These are phyloP conservation scores for Drosophila quinaria DNA, from an alignment of 2,888 invertebrate species.

Conservation along the genomic window DNA sequence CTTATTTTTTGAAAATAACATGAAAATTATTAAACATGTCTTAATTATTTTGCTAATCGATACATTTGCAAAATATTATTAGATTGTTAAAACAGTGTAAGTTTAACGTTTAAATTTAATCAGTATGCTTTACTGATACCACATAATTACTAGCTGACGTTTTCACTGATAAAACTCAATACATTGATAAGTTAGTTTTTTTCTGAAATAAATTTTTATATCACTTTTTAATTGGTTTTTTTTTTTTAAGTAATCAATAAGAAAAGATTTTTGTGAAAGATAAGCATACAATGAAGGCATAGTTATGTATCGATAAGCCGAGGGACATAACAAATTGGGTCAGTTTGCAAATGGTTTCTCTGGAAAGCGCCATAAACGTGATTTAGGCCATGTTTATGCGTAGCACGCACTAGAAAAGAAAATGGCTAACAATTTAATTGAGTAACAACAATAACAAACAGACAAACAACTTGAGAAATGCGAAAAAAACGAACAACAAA, in stretches of 20 bases:
- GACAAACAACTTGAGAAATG: conserved; percentile 12
- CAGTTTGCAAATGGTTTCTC: conserved; percentile 12
- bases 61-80: neutral
- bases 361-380: conserved; percentile 24
- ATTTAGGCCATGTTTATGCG: conserved; percentile 43
- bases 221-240: neutral
- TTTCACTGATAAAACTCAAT: neutral
- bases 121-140: no score
- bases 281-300: neutral
- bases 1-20: no score
- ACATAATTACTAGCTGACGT: no score
- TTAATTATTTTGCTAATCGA: neutral
- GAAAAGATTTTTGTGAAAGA: neutral
- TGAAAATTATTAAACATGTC: neutral
- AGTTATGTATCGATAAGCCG: neutral
- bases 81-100: neutral
- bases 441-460: conserved; percentile 19
- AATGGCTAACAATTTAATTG: conserved; percentile 17
- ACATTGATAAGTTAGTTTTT: neutral
- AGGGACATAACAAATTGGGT: conserved; percentile 5
- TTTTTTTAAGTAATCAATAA: neutral
- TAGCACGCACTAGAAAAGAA: conserved; percentile 13
- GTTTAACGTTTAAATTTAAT: no score
- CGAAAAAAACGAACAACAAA: conserved; percentile 14
- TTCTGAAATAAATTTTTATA: neutral